Conservation (phyloP, 2,113 vertebrate species). For the Theristicus caerulescens region DNA sequence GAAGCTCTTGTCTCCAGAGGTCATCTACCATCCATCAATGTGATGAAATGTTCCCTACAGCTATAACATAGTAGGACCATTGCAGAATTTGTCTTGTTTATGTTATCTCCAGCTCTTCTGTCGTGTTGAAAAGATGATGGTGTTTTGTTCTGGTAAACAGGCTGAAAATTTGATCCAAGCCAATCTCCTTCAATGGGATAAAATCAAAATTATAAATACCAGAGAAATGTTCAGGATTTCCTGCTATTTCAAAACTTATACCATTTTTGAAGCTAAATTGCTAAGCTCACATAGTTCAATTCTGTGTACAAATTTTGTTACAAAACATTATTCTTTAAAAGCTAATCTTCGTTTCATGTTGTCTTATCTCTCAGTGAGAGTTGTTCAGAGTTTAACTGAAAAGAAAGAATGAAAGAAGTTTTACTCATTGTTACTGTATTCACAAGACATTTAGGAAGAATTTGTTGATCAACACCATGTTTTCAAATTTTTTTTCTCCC, state of each 20-base stretch:
- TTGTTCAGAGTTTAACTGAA: neutral
- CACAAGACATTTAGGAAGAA: constrained; percentile 23
- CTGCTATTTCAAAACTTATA: neutral
- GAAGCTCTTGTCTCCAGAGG: neutral
- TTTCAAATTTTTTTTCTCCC: neutral
- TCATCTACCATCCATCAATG: neutral
- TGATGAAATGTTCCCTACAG: neutral
- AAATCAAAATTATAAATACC: neutral
- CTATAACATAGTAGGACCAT: neutral
- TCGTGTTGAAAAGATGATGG: neutral
- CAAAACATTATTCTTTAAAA: neutral
- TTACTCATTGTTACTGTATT: neutral
- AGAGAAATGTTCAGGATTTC: neutral
- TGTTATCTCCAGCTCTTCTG: neutral
- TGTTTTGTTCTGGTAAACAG: neutral
- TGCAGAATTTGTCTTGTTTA: neutral
- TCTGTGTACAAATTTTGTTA: neutral
- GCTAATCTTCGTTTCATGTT: constrained; percentile 9
- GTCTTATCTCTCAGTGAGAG: neutral
- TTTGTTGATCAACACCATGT: neutral
- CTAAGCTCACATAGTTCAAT: neutral
- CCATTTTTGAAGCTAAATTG: neutral
- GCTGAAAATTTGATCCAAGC: neutral
- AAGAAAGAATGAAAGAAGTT: neutral
- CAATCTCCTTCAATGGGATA: neutral